Conservation (phyloP, 2,888 invertebrate genomes). For the Pachydiplax longipennis region DNA sequence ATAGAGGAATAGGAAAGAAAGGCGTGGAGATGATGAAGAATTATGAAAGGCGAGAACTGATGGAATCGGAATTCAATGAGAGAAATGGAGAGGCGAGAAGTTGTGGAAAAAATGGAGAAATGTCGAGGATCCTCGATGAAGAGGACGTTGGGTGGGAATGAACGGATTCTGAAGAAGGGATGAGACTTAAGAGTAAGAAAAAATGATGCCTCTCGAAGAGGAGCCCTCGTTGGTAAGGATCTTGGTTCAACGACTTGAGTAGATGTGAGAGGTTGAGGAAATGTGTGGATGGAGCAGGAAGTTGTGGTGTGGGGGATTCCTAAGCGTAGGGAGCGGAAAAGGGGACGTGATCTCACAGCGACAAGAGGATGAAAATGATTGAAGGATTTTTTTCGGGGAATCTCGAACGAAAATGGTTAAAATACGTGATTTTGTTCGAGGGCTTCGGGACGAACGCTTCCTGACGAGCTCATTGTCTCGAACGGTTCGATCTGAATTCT, state of each 20-base stretch:
- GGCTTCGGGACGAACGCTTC: neutral
- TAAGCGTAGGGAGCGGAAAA: neutral
- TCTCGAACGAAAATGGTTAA: neutral
- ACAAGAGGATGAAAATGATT: constrained; percentile 11
- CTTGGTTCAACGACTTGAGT: constrained; percentile 17
- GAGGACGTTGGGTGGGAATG: neutral
- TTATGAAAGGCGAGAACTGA: neutral
- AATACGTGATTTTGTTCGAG: constrained; percentile 12
- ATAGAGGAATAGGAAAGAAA: neutral
- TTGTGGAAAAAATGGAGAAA: too few species aligned
- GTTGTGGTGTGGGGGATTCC: neutral
- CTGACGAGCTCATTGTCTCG: neutral
- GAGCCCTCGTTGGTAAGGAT: neutral
- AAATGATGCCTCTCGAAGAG: neutral
- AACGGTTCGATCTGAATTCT: too few species aligned
- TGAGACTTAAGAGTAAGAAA: neutral
- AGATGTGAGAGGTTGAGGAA: neutral
- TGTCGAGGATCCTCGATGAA: neutral
- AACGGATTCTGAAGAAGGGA: neutral
- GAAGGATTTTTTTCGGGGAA: neutral
- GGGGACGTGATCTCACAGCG: neutral
- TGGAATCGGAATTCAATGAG: too few species aligned
- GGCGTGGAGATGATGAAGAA: neutral
- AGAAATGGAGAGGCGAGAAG: too few species aligned
- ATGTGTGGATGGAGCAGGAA: neutral